Conservation (phyloP, 2,113 vertebrate genomes). For the Struthio camelus region DNA sequence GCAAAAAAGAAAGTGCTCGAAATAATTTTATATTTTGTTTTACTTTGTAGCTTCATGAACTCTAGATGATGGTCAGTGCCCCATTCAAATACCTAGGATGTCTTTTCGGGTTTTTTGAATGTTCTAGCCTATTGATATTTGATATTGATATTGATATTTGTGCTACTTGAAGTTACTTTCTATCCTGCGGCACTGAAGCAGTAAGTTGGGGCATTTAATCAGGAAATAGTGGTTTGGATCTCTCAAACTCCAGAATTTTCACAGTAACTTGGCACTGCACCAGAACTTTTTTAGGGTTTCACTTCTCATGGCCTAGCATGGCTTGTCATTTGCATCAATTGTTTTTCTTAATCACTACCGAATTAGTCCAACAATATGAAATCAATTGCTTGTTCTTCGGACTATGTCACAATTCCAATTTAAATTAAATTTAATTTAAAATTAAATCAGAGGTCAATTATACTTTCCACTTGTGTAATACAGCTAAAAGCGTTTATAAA, state of each 20-base stretch:
- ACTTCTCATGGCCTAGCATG: background rate
- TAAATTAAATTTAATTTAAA: no score
- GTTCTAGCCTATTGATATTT: background rate
- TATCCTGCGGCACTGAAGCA: background rate
- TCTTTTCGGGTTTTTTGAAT: background rate
- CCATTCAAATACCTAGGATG: background rate
- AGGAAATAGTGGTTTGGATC: background rate
- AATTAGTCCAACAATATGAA: background rate
- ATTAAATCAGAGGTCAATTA: background rate
- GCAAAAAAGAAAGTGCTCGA: background rate
- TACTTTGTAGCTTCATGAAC: background rate
- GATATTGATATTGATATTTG: background rate
- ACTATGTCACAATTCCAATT: background rate
- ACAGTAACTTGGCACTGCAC: background rate
- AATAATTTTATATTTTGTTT: background rate
- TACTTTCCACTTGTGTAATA: background rate
- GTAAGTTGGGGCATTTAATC: background rate
- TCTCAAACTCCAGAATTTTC: background rate
- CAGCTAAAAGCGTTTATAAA: background rate
- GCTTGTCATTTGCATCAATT: background rate
- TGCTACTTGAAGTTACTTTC: background rate
- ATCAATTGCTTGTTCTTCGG: background rate
- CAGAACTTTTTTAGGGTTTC: background rate
- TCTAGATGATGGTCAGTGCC: background rate
- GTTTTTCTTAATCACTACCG: background rate